Base-by-base conservation (phyloP, 2,888 invertebrate species). In the Autographa pulchrina region DNA sequence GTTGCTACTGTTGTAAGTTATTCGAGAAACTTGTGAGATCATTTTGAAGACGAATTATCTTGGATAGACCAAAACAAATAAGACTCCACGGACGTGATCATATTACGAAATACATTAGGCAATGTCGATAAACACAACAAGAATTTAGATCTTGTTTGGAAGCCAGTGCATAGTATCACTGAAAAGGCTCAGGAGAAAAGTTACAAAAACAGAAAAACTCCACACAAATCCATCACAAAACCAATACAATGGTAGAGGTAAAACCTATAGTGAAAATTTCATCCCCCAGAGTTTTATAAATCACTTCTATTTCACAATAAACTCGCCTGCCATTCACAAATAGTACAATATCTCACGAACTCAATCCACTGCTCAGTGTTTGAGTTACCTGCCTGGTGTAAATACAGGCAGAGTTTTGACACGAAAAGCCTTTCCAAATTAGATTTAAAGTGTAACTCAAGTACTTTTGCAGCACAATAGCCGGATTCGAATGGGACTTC, bases 381-480 rank as follows among this genome's bases (percentile, higher is more conserved):
- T 81, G 79, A 80, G 76, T 82, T 85, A 48, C 68, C 69, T 70
- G 38, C 66, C 38, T 73, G 78, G 61, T 72, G 79, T 77, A 80
- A 82, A 82, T 73, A 84, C 74, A 69, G 72, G 32, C 18, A 8
- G 66, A 74, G 74, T 81, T 78, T 76, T 81, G 83, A 88, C 88
- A 87, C 78, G 85, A 79, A 85, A 89, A 88, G 76, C 85, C 86
- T 86, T 88, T 88, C 75, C 79, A 87, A 88, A 88, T 89, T 85
- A 87, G 74, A 88, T 86, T 86, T 83, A 82, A 88, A 83, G 74
- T 77, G 76, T 72, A 79, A 78, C 84, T 80, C 62, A 63, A 72
- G 69, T 73, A 72, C 75, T 62, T 35, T 68, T 25, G 48, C 3
- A 58, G n/a, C 48, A 80, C 78, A 78, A 75, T 72, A 59, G 63